These are phyloP conservation scores for Lasiurus borealis DNA, from an alignment of 2,113 vertebrate genomes.

Conservation along the genomic window DNA sequence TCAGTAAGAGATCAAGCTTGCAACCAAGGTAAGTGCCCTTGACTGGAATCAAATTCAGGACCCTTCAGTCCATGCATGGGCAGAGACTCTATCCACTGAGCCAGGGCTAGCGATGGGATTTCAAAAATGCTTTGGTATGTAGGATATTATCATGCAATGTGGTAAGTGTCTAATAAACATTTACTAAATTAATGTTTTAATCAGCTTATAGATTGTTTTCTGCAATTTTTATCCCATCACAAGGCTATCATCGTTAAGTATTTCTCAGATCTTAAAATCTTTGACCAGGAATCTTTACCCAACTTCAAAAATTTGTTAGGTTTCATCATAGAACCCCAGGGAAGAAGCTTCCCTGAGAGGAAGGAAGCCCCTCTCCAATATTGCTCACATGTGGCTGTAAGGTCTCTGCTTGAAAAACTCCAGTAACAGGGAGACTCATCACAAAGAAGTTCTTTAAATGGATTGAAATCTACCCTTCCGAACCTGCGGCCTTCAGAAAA, in stretches of 20 bases:
- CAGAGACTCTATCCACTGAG: too few species aligned
- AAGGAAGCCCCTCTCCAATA: neutral
- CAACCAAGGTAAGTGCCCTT: too few species aligned
- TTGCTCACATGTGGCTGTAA: neutral
- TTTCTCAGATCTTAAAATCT: neutral
- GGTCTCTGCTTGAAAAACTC: constrained; percentile 3
- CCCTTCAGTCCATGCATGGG: too few species aligned
- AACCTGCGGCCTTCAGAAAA: neutral
- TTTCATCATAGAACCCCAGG: neutral
- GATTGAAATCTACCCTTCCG: constrained; percentile 40
- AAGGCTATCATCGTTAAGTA: neutral
- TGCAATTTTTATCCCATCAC: neutral
- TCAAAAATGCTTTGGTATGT: neutral
- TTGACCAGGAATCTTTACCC: neutral
- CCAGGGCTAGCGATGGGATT: too few species aligned
- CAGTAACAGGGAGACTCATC: neutral
- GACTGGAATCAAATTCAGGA: too few species aligned
- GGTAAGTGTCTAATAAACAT: constrained; percentile 7
- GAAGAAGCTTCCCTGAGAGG: too few species aligned
- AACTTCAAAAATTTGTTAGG: neutral
- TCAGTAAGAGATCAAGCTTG: too few species aligned
- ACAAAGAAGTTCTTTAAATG: neutral
- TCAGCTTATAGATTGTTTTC: constrained; percentile 11
- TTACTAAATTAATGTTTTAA: neutral
- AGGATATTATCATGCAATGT: neutral